Evolutionary conservation across 2,113 vertebrate species (phyloP).

Genomic region (Nothobranchius furzeri): DNA sequence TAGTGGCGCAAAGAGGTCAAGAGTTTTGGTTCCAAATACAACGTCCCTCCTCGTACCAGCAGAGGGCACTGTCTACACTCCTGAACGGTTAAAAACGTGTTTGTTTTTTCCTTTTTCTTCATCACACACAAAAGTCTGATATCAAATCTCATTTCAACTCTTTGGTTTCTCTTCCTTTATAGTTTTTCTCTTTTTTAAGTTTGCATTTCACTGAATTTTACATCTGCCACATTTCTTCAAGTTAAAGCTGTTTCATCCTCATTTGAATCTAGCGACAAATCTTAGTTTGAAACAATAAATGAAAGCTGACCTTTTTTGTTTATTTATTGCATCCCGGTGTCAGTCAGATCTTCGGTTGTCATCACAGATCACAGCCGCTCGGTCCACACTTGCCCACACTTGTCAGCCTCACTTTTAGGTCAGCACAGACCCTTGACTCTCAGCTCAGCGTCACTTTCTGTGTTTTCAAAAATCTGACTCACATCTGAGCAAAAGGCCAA

Average conservation of each 20-base stretch:
- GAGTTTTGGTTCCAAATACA: background rate
- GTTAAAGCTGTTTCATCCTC: conserved; percentile 18
- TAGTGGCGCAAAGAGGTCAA: no score
- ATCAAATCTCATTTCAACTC: no score
- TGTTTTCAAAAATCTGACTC: conserved; percentile 13
- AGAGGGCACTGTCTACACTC: conserved; percentile 39
- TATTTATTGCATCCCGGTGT: conserved; percentile 11
- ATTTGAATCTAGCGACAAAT: conserved; percentile 1
- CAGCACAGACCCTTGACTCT: conserved; percentile 19
- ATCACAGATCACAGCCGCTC: conserved; percentile 17
- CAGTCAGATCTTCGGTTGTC: conserved; percentile 51
- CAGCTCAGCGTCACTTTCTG: background rate
- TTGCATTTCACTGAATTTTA: no score
- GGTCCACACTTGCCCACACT: conserved; percentile 24
- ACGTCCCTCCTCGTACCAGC: conserved; percentile 29
- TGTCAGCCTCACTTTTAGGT: conserved; percentile 36
- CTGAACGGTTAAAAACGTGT: background rate
- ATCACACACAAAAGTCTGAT: no score
- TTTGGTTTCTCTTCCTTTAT: no score
- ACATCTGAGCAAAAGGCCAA: background rate
- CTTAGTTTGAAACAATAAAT: conserved; percentile 13
- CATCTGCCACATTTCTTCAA: no score
- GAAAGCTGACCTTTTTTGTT: background rate
- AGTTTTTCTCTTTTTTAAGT: no score
- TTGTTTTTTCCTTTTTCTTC: no score